Percentiles rank a stretch among this genome's conserved stretches.
Conservation (phyloP, 1,140 invertebrate species). For the Limonius californicus region DNA sequence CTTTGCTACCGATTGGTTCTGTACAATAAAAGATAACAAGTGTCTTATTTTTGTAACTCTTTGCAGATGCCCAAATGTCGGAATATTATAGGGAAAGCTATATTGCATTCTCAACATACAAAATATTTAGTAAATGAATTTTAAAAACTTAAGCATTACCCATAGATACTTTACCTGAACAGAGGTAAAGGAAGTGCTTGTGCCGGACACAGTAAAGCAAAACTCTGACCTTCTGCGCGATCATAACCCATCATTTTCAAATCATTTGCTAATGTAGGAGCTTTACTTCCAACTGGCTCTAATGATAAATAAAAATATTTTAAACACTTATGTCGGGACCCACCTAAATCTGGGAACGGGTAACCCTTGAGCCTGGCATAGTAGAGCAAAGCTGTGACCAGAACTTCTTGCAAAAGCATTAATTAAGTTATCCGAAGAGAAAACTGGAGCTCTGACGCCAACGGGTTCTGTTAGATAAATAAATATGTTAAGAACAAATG, state of each 20-base stretch:
- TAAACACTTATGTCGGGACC: background rate
- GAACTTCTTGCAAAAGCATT: conserved; percentile 33
- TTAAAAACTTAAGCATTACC: background rate
- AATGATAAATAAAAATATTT: conserved; percentile 17
- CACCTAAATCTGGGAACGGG: conserved; percentile 71
- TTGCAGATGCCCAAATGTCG: background rate
- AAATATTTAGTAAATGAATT: background rate
- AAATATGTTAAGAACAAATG: conserved; percentile 7
- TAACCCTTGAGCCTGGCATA: conserved; percentile 73
- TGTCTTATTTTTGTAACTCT: no score
- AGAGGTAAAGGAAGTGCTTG: conserved; percentile 49
- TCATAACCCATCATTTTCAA: conserved; percentile 48
- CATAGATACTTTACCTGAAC: conserved; percentile 46
- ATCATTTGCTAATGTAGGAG: conserved; percentile 64
- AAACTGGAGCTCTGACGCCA: conserved; percentile 49
- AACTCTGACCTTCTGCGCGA: conserved; percentile 25
- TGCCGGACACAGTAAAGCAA: conserved; percentile 54
- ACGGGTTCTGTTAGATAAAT: conserved; percentile 53
- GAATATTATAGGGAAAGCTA: background rate
- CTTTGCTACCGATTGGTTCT: conserved; percentile 47
- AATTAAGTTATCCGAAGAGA: conserved; percentile 39
- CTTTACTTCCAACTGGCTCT: conserved; percentile 66
- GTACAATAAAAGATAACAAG: no score
- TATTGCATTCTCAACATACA: background rate
- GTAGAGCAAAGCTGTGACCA: conserved; percentile 52